phyloP scores from a whole-genome alignment of 2,888 invertebrate species.

The Cantharis nigra region DNA sequence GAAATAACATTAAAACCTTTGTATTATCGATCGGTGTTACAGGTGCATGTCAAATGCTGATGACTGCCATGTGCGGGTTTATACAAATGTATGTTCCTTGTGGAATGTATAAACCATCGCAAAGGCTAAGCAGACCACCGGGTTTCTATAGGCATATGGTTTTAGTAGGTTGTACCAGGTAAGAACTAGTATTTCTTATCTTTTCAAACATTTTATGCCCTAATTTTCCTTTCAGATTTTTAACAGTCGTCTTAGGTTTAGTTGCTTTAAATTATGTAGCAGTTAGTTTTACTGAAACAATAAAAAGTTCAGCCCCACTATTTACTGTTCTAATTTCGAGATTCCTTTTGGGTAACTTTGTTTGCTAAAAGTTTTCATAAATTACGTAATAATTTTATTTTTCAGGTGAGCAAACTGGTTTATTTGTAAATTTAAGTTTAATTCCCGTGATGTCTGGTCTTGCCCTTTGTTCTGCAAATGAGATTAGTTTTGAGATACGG shows the following conservation, averaged over 20 bases:
- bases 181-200: slow-evolving; percentile 21
- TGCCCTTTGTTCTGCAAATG: slow-evolving; percentile 76
- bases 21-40: slow-evolving; percentile 34
- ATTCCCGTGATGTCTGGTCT: slow-evolving; percentile 79
- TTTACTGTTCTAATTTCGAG: slow-evolving; percentile 78
- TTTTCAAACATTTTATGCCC: background rate
- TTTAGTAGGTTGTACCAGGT: slow-evolving; percentile 74
- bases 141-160: slow-evolving; percentile 76
- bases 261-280: slow-evolving; percentile 78
- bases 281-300: slow-evolving; percentile 80
- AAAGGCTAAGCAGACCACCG: slow-evolving; percentile 64
- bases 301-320: slow-evolving; percentile 79
- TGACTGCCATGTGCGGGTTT: slow-evolving; percentile 75
- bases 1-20: background rate
- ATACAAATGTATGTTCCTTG: slow-evolving; percentile 75
- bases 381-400: slow-evolving; percentile 18
- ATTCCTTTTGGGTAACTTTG: slow-evolving; percentile 61
- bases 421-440: slow-evolving; percentile 71
- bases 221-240: slow-evolving; percentile 60
- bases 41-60: slow-evolving; percentile 78
- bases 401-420: slow-evolving; percentile 67
- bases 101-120: slow-evolving; percentile 69
- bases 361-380: background rate
- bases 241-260: slow-evolving; percentile 74
- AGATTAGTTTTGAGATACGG: slow-evolving; percentile 72